phyloP scores from a whole-genome alignment of 2,113 vertebrate genomes.

The Malaclemys terrapin region DNA sequence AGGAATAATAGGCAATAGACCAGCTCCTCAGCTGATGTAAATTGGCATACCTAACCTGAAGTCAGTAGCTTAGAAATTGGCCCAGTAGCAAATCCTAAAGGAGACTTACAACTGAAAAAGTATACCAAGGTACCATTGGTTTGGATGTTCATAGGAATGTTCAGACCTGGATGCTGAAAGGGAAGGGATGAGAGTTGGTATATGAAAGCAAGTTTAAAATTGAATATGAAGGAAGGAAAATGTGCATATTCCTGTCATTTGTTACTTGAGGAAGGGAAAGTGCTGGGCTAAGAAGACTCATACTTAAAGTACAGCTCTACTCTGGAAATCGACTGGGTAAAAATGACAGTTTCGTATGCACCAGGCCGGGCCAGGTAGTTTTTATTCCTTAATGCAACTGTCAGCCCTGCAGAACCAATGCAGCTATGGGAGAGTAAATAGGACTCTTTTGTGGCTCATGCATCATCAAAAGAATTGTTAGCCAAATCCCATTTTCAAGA shows the following conservation, averaged over 20 bases:
- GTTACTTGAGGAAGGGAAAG: constrained; percentile 12
- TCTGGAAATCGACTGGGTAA: neutral
- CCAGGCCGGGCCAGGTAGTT: constrained; percentile 53
- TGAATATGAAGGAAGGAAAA: constrained; percentile 7
- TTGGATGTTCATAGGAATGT: neutral
- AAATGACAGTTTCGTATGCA: constrained; percentile 4
- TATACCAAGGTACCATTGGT: neutral
- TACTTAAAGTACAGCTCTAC: constrained; percentile 50
- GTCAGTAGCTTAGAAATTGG: constrained; percentile 24
- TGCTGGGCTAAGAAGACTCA: neutral
- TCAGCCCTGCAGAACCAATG: neutral
- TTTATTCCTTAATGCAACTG: neutral
- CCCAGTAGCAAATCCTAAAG: constrained; percentile 29
- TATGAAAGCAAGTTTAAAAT: constrained; percentile 24
- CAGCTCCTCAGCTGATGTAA: constrained; percentile 30
- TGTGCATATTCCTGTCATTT: constrained; percentile 16
- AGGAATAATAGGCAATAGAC: constrained; percentile 43
- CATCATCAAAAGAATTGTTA: neutral
- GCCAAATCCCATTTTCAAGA: neutral
- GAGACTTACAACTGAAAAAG: neutral
- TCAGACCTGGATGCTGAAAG: neutral
- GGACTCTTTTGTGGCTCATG: neutral
- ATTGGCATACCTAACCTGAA: constrained; percentile 44
- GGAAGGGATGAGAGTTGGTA: constrained; percentile 31
- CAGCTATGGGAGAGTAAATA: neutral